These are phyloP conservation scores for Vulpes ferrilata DNA, from an alignment of 2,113 vertebrate species.

Conservation along the genomic window DNA sequence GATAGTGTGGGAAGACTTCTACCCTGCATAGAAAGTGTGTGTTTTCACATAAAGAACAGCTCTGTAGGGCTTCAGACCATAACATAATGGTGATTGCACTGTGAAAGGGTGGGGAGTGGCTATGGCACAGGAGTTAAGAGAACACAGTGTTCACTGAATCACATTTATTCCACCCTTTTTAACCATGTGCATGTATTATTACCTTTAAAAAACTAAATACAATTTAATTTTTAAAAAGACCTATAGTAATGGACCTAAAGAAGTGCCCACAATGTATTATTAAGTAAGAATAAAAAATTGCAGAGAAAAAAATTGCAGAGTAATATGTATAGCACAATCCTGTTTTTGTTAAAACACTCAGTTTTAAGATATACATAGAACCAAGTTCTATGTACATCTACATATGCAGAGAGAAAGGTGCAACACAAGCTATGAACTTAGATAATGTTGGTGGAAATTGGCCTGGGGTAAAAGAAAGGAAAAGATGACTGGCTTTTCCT, in stretches of 20 bases:
- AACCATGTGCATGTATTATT: neutral
- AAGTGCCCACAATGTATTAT: neutral
- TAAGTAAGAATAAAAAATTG: neutral
- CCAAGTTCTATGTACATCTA: neutral
- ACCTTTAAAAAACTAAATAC: neutral
- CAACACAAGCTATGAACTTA: neutral
- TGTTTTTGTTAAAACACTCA: constrained; percentile 14
- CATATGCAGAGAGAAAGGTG: neutral
- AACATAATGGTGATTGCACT: too few species aligned
- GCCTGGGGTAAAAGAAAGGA: neutral
- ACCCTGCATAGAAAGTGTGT: neutral
- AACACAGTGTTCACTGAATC: neutral
- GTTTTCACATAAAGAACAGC: neutral
- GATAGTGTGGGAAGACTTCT: neutral
- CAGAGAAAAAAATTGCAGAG: neutral
- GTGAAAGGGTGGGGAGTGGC: neutral
- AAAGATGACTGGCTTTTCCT: neutral
- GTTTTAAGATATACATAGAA: neutral
- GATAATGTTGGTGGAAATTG: neutral
- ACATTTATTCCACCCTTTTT: neutral
- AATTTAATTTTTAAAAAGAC: neutral
- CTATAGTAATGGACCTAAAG: neutral
- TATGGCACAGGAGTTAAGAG: neutral
- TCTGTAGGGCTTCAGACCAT: neutral
- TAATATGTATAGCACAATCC: neutral